Base-by-base conservation (phyloP, 2,797 vertebrate genomes). In the Muscicapa comitata region DNA sequence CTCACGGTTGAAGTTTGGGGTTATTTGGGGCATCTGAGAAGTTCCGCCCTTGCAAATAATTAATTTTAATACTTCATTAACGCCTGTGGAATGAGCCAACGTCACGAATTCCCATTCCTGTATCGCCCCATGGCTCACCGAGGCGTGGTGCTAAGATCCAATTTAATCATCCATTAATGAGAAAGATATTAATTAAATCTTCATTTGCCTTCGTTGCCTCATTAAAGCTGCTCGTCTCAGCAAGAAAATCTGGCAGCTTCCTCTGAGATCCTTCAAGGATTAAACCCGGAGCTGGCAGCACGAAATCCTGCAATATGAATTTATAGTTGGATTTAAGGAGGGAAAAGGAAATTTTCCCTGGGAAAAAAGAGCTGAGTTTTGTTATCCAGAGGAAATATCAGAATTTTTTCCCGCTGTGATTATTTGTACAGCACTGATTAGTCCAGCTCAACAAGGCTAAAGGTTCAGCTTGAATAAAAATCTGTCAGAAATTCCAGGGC, bases 171-270 rank as follows among this genome's bases (percentile, higher is more conserved):
- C 63, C 76, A 58, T 73, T 93, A 79, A 85, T 74, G 91, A 33
- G 65, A n/a, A 66, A 73, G 74, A 77, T 59, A 54, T 92, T 91
- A 66, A 96, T 96, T 96, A 96, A 87, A 82, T 33, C 50, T 66
- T 76, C 55, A 70, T 85, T 84, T 45, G 68, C 12, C n/a, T 57
- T 76, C 71, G 19, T 94, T 91, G 57, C 33, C 13, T 78, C 61
- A 92, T 68, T 86, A 73, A 85, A 48, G 51, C 38, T 81, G 59
- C 24, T 91, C 55, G 3, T 38, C 66, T 78, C 73, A 78, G 83
- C 55, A 75, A 90, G 73, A 94, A 88, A 81, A 81, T 5, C 47
- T 84, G 66, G 74, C 51, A 62, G 51, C 47, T 58, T n/a, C 8
- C 53, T 51, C 51, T 1, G 17, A 29, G 37, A 45, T 72, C 55